phyloP scores from a whole-genome alignment of 2,113 vertebrate species.

The Tragulus kanchil region DNA sequence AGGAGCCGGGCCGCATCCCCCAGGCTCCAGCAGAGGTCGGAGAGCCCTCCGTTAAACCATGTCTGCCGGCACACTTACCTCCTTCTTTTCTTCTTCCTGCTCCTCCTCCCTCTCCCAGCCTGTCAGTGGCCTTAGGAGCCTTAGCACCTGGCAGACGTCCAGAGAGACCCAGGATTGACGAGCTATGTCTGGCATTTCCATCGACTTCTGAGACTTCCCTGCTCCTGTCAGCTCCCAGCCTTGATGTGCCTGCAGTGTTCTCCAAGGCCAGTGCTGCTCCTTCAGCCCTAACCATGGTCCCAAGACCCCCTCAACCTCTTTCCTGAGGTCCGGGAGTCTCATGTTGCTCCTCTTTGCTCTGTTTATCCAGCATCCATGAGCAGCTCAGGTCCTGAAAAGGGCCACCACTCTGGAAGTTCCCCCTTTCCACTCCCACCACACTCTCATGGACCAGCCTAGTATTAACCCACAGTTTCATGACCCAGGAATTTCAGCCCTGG shows the following conservation, averaged over 20 bases:
- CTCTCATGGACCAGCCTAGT: background rate
- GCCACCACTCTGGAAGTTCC: background rate
- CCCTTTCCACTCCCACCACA: background rate
- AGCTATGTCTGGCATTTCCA: conserved; percentile 49
- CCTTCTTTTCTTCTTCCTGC: background rate
- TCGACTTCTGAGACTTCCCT: background rate
- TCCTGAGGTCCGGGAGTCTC: background rate
- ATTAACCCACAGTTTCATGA: background rate
- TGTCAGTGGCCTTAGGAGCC: background rate
- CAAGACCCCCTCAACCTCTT: background rate
- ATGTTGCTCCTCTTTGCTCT: background rate
- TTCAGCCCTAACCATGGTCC: background rate
- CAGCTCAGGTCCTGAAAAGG: background rate
- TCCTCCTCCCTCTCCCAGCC: background rate
- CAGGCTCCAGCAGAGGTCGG: background rate
- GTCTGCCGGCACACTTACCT: background rate
- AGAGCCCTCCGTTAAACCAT: background rate
- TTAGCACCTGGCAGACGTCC: conserved; percentile 37
- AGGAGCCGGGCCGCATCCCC: background rate
- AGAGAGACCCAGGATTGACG: background rate
- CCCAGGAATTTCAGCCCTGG: background rate
- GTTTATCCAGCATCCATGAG: background rate
- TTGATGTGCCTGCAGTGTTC: background rate
- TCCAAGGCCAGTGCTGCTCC: background rate
- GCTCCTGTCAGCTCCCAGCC: background rate